Evolutionary conservation across 2,888 invertebrate species (phyloP).

Genomic region (Spicauda simplicius): DNA sequence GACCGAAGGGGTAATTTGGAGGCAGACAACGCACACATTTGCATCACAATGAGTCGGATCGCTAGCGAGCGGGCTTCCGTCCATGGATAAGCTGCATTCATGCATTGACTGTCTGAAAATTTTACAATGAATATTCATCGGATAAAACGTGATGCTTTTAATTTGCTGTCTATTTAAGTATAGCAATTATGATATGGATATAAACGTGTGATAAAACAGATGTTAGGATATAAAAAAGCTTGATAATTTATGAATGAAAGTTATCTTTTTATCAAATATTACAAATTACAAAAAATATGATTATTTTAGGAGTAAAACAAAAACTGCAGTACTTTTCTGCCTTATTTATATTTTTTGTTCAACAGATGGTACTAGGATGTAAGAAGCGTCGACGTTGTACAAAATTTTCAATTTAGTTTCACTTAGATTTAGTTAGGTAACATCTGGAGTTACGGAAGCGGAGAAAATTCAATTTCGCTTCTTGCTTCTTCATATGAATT

Average conservation of each 20-base stretch:
- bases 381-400: slow-evolving; percentile 25
- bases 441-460: slow-evolving; percentile 43
- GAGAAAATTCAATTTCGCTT: slow-evolving; percentile 42
- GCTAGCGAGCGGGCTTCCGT: slow-evolving; percentile 66
- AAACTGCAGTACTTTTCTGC: not conserved
- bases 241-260: no score
- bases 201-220: no score
- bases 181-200: no score
- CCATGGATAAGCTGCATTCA: slow-evolving; percentile 68
- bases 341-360: not conserved
- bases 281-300: no score
- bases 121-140: slow-evolving; percentile 21
- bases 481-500: slow-evolving; percentile 40
- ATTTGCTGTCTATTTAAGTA: not conserved
- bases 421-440: slow-evolving; percentile 39
- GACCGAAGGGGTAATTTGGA: slow-evolving; percentile 83
- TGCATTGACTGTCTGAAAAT: slow-evolving; percentile 37
- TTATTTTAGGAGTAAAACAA: not conserved
- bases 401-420: slow-evolving; percentile 40
- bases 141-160: slow-evolving; percentile 1
- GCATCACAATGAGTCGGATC: slow-evolving; percentile 80
- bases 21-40: slow-evolving; percentile 83
- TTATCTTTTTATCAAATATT: no score
- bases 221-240: no score
- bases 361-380: slow-evolving; percentile 15